These are phyloP conservation scores for Taphrorychus bicolor DNA, from an alignment of 2,888 invertebrate genomes.

Conservation along the genomic window DNA sequence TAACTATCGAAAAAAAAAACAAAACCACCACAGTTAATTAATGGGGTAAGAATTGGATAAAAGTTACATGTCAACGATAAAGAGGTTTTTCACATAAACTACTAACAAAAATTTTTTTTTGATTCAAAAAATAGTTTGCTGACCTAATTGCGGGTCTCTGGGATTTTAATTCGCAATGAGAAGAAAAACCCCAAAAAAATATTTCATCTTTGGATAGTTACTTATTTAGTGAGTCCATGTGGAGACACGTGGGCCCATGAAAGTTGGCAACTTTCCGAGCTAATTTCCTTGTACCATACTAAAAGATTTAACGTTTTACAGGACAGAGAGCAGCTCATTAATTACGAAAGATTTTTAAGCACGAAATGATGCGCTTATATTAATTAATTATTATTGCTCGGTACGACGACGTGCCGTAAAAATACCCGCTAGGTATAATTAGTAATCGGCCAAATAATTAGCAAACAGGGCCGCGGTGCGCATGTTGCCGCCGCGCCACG, in stretches of 20 bases:
- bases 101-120: too few relatives aligned
- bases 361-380: conserved; percentile 59
- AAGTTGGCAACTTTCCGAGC: neutral
- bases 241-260: neutral
- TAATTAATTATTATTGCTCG: conserved; percentile 61
- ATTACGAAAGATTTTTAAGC: conserved; percentile 58
- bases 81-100: too few relatives aligned
- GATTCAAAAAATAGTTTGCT: too few relatives aligned
- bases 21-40: too few relatives aligned
- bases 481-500: conserved; percentile 37
- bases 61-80: too few relatives aligned
- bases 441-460: conserved; percentile 59
- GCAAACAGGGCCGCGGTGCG: conserved; percentile 47
- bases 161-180: too few relatives aligned
- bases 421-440: conserved; percentile 62
- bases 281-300: neutral
- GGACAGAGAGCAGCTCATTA: conserved; percentile 47
- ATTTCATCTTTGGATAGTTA: too few relatives aligned
- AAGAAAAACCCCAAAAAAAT: too few relatives aligned
- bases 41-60: too few relatives aligned
- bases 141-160: too few relatives aligned
- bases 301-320: neutral
- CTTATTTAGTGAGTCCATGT: too few relatives aligned
- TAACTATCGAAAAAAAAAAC: too few relatives aligned
- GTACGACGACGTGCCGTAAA: conserved; percentile 56